Base-by-base conservation (phyloP, 2,797 vertebrate species). In the Apodemus agrarius region DNA sequence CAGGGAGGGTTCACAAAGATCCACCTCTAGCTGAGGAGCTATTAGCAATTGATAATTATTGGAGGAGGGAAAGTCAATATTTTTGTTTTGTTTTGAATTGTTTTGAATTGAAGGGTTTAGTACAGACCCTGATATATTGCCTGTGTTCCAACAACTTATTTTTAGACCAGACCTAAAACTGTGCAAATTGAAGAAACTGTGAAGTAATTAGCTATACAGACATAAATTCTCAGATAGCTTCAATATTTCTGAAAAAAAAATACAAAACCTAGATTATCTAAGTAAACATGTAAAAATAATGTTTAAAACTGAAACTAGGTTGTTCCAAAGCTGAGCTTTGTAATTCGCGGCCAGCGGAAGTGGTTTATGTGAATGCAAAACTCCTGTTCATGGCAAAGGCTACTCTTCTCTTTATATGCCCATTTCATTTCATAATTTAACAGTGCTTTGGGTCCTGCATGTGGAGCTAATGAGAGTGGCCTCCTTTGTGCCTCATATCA, bases 141-240 rank as follows among this genome's bases (percentile, higher is more conserved):
- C 46, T 4, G 12, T 31, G 49, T 74, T 12, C 46, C 24, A 87
- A 67, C 10, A 49, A 7, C 31, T 67, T 49, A 31, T 5, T 92
- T 89, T 19, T 91, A 92, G 87, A n/a, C 29, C 49, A 34, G 86
- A 57, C 46, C 37, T 88, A 49, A 26, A 86, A 87, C 92, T 76
- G 5, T 26, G 61, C 79, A 79, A 59, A 91, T 67, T 95, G 29
- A 87, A 90, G 63, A 80, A n/a, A 54, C 17, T 34, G 24, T 37
- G 57, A 94, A 92, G 14, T 40, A 82, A 63, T 80, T 82, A 74
- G 1, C 24, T 54, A 17, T 67, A 78, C 63, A 89, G 69, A 96
- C 84, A 89, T 22, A 89, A 3, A n/a, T 83, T 96, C 31, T 91
- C 79, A 94, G 90, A 87, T 69, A 89, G 72, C 43, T 92, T 94